Evolutionary conservation across 1,140 invertebrate genomes (phyloP).

Genomic region (Anastrepha ludens): DNA sequence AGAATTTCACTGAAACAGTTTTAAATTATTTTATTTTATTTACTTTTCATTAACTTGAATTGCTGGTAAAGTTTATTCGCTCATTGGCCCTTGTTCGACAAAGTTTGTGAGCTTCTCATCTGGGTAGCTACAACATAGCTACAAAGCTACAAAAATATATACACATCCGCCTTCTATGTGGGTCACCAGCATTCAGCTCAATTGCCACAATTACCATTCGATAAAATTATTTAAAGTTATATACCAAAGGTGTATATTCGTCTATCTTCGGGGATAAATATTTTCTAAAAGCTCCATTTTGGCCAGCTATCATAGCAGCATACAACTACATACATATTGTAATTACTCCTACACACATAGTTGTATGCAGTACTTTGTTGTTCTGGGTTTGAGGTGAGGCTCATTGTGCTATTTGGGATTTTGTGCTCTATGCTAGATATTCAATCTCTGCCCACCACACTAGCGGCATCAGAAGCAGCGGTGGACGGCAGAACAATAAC

Average conservation of each 20-base stretch:
- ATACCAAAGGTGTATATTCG: background rate
- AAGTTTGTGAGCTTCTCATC: background rate
- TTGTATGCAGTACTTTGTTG: background rate
- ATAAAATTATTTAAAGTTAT: background rate
- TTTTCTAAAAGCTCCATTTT: background rate
- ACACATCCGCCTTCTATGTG: background rate
- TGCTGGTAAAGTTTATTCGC: background rate
- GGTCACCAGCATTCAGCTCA: background rate
- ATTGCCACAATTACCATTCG: conserved; percentile 3
- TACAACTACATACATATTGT: background rate
- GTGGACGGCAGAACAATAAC: background rate
- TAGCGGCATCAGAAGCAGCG: background rate
- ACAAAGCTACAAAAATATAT: background rate
- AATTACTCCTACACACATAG: background rate
- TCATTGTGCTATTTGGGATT: background rate
- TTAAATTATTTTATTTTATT: background rate
- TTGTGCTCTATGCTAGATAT: background rate
- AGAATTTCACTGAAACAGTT: conserved; percentile 31
- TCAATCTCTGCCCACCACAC: conserved; percentile 10
- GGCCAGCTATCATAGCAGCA: background rate
- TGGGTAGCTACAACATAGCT: too few relatives aligned
- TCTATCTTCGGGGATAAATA: background rate
- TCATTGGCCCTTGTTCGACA: background rate
- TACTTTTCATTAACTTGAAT: background rate
- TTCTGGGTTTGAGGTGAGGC: background rate